These are phyloP conservation scores for Gallinago media DNA, from an alignment of 2,113 vertebrate species.

Conservation along the genomic window DNA sequence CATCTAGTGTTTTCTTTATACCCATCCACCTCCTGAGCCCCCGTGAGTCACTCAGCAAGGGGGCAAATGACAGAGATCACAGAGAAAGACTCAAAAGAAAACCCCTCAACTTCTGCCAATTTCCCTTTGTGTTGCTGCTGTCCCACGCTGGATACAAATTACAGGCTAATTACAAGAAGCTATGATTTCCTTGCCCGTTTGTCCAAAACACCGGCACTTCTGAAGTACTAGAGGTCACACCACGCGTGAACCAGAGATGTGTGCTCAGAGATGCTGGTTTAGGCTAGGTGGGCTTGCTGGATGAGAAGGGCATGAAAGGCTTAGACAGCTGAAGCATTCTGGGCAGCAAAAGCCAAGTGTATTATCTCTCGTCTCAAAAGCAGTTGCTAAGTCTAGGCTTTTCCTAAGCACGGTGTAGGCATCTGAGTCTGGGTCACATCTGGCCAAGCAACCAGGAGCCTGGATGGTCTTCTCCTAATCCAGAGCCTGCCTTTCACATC, in stretches of 20 bases:
- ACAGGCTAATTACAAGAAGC: fast-evolving
- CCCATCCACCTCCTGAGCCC: not conserved
- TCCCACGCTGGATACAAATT: not conserved
- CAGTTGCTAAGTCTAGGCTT: not conserved
- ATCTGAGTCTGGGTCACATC: not conserved
- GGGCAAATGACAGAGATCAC: not conserved
- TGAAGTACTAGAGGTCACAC: not conserved
- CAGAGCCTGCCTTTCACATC: not conserved
- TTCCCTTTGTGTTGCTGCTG: not conserved
- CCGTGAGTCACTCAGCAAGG: not conserved
- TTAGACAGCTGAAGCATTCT: not conserved
- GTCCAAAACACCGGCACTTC: not conserved
- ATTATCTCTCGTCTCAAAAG: not conserved
- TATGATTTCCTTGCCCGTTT: not conserved
- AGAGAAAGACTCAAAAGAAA: not conserved
- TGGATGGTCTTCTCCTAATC: not conserved
- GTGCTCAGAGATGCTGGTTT: not conserved
- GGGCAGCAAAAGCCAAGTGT: not conserved
- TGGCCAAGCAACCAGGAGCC: not conserved
- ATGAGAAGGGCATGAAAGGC: not conserved
- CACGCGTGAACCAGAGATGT: not conserved
- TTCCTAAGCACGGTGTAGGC: not conserved
- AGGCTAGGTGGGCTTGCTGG: not conserved
- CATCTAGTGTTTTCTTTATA: not conserved
- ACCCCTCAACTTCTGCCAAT: not conserved